A percentile compares a stretch with the other conserved stretches of the same genome.
Conservation (phyloP, 1,140 invertebrate species). For the Atta texana region DNA sequence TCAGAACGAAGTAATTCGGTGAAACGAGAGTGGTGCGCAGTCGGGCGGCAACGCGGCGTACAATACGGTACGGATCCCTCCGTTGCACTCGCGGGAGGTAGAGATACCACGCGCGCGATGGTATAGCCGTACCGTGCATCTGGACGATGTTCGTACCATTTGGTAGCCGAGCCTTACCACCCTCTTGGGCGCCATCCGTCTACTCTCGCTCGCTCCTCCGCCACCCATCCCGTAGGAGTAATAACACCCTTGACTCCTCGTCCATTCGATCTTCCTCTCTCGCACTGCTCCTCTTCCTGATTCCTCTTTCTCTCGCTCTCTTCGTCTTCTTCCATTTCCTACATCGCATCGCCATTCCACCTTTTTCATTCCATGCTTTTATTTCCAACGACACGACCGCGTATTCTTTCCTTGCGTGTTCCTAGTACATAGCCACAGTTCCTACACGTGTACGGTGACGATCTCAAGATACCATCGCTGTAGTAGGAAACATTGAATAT, state of each 20-base stretch:
- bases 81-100: constrained; percentile 56
- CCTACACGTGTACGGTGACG: constrained; percentile 17
- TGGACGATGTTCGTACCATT: constrained; percentile 73
- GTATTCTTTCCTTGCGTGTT: constrained; percentile 39
- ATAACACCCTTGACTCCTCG: constrained; percentile 73
- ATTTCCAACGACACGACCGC: constrained; percentile 44
- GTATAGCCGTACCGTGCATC: constrained; percentile 55
- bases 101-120: constrained; percentile 4
- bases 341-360: background rate
- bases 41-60: constrained; percentile 27
- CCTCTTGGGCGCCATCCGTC: constrained; percentile 79
- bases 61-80: background rate
- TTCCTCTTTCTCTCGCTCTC: background rate
- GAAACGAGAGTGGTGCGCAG: constrained; percentile 51
- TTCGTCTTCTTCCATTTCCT: constrained; percentile 20
- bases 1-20: constrained; percentile 65
- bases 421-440: background rate
- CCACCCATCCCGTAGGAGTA: constrained; percentile 70
- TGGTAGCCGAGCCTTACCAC: constrained; percentile 73
- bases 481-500: constrained; percentile 47
- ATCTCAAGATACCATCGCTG: constrained; percentile 13
- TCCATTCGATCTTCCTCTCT: constrained; percentile 45
- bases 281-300: constrained; percentile 3
- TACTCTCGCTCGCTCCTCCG: constrained; percentile 66
- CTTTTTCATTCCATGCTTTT: background rate